phyloP scores from a whole-genome alignment of 2,113 vertebrate genomes.

The Indicator indicator region DNA sequence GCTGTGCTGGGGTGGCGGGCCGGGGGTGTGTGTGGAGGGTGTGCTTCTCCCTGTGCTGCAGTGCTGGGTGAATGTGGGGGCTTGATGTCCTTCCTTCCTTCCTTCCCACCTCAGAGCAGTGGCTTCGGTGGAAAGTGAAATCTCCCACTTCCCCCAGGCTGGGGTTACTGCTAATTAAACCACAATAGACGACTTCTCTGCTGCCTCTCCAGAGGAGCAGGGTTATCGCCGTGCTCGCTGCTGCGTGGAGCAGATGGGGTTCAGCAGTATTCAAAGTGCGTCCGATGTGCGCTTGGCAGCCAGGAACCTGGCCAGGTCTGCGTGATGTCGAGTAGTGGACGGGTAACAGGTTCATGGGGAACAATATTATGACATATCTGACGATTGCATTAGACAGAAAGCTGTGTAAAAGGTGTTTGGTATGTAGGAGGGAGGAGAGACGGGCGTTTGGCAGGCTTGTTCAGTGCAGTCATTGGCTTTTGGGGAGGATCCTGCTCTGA shows the following conservation, averaged over 20 bases:
- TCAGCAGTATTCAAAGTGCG: not conserved
- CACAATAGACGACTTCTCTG: slow-evolving; percentile 1
- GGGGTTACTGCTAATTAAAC: slow-evolving; percentile 65
- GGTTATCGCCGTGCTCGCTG: not conserved
- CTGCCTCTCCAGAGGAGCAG: not conserved
- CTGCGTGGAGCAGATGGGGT: slow-evolving; percentile 49
- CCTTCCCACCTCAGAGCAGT: slow-evolving; percentile 30
- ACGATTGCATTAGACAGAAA: slow-evolving; percentile 16
- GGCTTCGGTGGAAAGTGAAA: slow-evolving; percentile 41
- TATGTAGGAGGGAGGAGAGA: slow-evolving; percentile 40
- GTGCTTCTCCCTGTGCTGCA: slow-evolving; percentile 64
- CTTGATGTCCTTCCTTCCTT: not conserved
- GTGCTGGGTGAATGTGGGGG: slow-evolving; percentile 2
- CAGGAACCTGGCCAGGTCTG: not conserved
- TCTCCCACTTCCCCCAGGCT: slow-evolving; percentile 39
- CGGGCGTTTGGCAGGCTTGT: slow-evolving; percentile 11
- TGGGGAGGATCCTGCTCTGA: slow-evolving; percentile 45
- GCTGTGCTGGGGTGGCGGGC: slow-evolving; percentile 52
- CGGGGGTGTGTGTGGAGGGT: slow-evolving; percentile 55
- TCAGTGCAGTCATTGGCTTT: slow-evolving; percentile 62
- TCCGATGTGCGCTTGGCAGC: not conserved
- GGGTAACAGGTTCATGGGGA: slow-evolving; percentile 31
- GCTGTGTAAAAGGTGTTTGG: slow-evolving; percentile 2
- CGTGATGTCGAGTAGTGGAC: not conserved
- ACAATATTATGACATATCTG: not conserved